Percentiles rank a stretch among this genome's conserved stretches.
phyloP scores from a whole-genome alignment of 2,888 invertebrate species.

The Parnassius mnemosyne region DNA sequence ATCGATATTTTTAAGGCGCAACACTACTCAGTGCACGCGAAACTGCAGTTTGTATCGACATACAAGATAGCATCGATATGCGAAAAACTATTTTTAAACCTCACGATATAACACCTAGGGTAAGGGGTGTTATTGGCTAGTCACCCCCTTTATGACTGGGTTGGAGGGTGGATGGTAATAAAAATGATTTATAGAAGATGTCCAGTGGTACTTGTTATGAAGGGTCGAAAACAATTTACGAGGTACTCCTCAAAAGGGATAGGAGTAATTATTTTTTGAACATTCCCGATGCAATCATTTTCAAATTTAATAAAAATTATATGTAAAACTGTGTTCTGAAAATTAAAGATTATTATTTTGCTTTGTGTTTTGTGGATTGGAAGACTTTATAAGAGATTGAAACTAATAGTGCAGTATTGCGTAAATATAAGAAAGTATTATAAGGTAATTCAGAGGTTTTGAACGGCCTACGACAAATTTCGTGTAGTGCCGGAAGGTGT shows the following conservation, averaged over 20 bases:
- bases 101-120: constrained; percentile 48
- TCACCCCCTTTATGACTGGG: constrained; percentile 52
- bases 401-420: no score
- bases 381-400: no score
- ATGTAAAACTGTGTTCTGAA: not conserved
- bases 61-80: constrained; percentile 46
- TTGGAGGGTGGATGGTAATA: constrained; percentile 55
- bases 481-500: no score
- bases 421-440: no score
- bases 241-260: constrained; percentile 48
- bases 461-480: no score
- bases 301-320: constrained; percentile 18
- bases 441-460: no score
- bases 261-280: constrained; percentile 44
- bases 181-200: constrained; percentile 77
- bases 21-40: constrained; percentile 53
- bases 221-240: constrained; percentile 76
- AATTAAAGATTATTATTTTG: no score
- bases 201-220: constrained; percentile 64
- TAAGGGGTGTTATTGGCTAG: constrained; percentile 52
- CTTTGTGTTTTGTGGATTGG: no score
- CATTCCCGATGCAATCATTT: constrained; percentile 14
- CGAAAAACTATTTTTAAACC: constrained; percentile 62
- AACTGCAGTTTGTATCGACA: constrained; percentile 63
- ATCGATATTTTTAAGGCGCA: constrained; percentile 30